Percentiles rank a stretch among this genome's conserved stretches.
These are phyloP conservation scores for Epinotia bilunana DNA, from an alignment of 2,888 invertebrate species.

Conservation along the genomic window DNA sequence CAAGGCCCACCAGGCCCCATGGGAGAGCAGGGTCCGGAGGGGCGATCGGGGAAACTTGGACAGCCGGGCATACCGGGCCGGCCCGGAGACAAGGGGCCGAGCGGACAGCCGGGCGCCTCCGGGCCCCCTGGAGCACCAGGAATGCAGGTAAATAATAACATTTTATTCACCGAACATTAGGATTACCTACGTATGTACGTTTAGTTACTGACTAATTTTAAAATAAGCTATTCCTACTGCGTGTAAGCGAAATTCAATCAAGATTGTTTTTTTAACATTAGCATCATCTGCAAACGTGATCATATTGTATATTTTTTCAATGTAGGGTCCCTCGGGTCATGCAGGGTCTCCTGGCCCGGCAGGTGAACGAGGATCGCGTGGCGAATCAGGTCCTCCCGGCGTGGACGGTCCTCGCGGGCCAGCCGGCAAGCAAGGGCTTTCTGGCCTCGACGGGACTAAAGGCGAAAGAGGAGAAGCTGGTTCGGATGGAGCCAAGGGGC, in stretches of 20 bases:
- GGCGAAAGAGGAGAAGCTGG: constrained; percentile 86
- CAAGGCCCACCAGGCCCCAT: constrained; percentile 87
- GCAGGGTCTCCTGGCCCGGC: constrained; percentile 87
- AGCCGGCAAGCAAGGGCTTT: constrained; percentile 90
- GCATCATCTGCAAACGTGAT: neutral
- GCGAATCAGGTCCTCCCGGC: constrained; percentile 90
- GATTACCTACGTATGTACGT: neutral
- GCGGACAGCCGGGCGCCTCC: constrained; percentile 86
- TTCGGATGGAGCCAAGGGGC: constrained; percentile 90
- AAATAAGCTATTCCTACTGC: too few relatives aligned
- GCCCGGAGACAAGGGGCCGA: constrained; percentile 90
- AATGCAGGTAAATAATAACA: constrained; percentile 81
- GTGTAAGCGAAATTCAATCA: too few relatives aligned
- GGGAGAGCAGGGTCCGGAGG: constrained; percentile 85
- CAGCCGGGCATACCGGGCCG: constrained; percentile 89
- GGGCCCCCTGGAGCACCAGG: constrained; percentile 89
- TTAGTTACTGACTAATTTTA: neutral
- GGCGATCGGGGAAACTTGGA: constrained; percentile 88
- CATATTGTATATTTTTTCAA: neutral
- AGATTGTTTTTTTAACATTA: neutral
- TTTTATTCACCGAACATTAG: neutral
- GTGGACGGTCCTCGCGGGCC: constrained; percentile 90
- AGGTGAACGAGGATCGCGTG: constrained; percentile 89
- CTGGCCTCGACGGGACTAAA: constrained; percentile 90
- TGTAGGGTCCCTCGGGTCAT: constrained; percentile 87